Evolutionary conservation across 2,113 vertebrate species (phyloP).

Genomic region (Enhydra lutris): DNA sequence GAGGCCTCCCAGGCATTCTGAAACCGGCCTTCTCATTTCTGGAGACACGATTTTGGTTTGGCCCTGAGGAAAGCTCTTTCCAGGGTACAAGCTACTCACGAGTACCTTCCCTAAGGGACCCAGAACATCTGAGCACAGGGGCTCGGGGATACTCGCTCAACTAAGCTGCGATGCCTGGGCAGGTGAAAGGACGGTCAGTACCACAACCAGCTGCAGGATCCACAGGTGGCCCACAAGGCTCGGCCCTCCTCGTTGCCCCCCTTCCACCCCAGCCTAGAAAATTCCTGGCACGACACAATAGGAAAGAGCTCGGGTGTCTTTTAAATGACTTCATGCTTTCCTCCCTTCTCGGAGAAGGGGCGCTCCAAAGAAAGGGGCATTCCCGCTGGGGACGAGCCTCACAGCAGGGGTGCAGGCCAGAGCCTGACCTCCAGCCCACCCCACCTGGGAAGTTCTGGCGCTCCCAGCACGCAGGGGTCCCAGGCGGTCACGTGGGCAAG

Average conservation of each 20-base stretch:
- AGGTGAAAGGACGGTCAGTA: not conserved
- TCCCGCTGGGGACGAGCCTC: not conserved
- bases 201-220: not conserved
- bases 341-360: not conserved
- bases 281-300: not conserved
- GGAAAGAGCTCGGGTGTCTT: not conserved
- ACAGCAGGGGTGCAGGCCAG: not conserved
- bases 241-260: not conserved
- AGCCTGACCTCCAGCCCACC: not conserved
- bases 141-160: not conserved
- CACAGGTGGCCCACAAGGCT: not conserved
- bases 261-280: not conserved
- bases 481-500: not conserved
- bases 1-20: not conserved
- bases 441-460: not conserved
- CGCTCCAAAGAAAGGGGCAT: not conserved
- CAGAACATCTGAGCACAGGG: not conserved
- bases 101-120: not conserved
- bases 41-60: not conserved
- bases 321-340: slow-evolving; percentile 49
- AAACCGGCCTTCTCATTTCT: not conserved
- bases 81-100: not conserved
- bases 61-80: not conserved
- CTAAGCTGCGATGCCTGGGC: not conserved
- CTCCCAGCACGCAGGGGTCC: not conserved